Evolutionary conservation across 1,140 invertebrate species (phyloP), one percentile per base, ranked within the genome.

Genomic region (Eupeodes corollae): DNA sequence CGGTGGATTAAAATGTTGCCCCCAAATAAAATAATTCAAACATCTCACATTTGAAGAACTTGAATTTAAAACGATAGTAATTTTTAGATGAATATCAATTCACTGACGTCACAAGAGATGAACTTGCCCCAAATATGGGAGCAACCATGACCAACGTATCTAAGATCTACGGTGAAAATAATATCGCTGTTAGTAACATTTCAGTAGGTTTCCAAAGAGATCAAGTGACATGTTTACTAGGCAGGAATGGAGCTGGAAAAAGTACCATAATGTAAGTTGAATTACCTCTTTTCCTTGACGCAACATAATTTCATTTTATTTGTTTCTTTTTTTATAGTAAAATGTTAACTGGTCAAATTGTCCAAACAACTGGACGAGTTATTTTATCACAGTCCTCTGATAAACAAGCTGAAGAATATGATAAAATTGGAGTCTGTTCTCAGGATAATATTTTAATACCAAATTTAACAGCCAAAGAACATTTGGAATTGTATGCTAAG

Each of bases 221-320:
- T 55, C 75, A 82, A 56, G 79, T 84, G 47, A 83, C 80, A 6
- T 78, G 80, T 12, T 67, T 94, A n/a, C 70, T 94, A 10, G 90
- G 89, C 5, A 86, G 84, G 46, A 90, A 88, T 61, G 86, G 87
- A 19, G 86, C 88, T 46, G 88, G 88, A 5, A 88, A 89, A 69
- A 88, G 83, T 37, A 88, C 85, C 41, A 74, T 83, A 58, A 84
- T 91, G 86, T 85, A 59, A 64, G 75, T 71, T 18, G 6, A 13
- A 44, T 10, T 5, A 8, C 3, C 3, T n/a, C 12, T 37, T 37
- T 37, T 9, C 33, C 9, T n/a, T 10, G 21, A 11, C 32, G 10
- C 1, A 14, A 30, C 12, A 21, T 26, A 39, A 21, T 32, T 33
- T 1, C 13, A 2, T 34, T 31, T 19, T 45, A 45, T 19, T 5